phyloP scores from a whole-genome alignment of 2,888 invertebrate species.

The Gryllus longicercus region DNA sequence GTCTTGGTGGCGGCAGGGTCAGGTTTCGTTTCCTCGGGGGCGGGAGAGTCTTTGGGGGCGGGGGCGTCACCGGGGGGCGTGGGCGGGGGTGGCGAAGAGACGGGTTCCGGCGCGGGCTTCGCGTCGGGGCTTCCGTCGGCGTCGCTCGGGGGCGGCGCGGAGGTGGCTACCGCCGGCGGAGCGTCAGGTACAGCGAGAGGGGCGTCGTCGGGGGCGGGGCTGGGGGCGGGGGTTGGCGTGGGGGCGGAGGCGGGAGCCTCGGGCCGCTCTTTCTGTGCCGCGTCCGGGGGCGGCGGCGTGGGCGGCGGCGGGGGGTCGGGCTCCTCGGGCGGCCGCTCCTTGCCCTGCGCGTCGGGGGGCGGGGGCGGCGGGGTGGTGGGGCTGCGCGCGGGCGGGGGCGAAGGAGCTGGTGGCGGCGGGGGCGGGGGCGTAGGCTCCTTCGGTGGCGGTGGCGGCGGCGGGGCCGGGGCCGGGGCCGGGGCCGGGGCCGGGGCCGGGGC shows the following conservation, averaged over 20 bases:
- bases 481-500: neutral
- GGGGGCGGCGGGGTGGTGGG: no score
- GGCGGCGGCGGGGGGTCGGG: neutral
- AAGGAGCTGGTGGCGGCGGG: no score
- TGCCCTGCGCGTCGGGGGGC: no score
- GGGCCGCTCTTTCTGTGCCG: neutral
- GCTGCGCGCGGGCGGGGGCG: no score
- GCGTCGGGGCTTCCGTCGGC: neutral
- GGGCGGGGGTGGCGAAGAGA: neutral
- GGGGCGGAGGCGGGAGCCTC: neutral
- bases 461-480: neutral
- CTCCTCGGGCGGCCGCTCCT: no score
- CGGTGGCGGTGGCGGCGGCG: neutral
- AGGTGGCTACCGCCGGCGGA: neutral
- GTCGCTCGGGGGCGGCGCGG: neutral
- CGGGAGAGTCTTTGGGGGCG: neutral
- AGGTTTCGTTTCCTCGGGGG: neutral
- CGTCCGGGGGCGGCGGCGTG: neutral
- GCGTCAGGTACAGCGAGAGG: conserved; percentile 8
- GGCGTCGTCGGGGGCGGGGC: conserved; percentile 19
- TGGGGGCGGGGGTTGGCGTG: neutral
- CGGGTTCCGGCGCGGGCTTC: neutral
- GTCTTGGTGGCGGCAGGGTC: neutral
- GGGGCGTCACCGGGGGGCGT: neutral
- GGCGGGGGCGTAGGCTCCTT: no score